Percentiles rank a stretch among this genome's conserved stretches.
Conservation (phyloP, 2,797 vertebrate genomes). For the Sitta carolinensis region DNA sequence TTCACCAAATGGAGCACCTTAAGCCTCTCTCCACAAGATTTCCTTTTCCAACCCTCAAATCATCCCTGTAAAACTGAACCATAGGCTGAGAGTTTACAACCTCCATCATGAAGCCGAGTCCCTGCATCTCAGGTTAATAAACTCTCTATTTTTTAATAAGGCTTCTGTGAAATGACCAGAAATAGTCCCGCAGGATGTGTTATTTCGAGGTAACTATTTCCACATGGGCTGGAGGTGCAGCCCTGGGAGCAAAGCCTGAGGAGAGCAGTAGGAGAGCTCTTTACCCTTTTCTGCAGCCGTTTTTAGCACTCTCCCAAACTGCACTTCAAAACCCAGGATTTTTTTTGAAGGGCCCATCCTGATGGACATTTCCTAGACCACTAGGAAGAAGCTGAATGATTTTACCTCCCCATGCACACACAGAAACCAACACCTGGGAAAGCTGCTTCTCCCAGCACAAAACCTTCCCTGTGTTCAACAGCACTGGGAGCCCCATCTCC, state of each 20-base stretch:
- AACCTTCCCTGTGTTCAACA: not conserved
- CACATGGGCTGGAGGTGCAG: conserved; percentile 57
- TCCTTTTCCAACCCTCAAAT: conserved; percentile 39
- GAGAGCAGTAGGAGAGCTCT: conserved; percentile 19
- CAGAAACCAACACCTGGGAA: not conserved
- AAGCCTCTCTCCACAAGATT: conserved; percentile 48
- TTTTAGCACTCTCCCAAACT: conserved; percentile 73
- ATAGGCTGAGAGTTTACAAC: conserved; percentile 43
- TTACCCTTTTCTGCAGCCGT: conserved; percentile 72
- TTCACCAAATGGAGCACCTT: conserved; percentile 35
- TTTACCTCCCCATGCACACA: not conserved
- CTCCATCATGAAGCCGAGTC: conserved; percentile 36
- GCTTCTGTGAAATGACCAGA: conserved; percentile 59
- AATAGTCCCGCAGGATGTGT: conserved; percentile 40
- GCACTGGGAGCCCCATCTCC: not conserved
- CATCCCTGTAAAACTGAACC: conserved; percentile 50
- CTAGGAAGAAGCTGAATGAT: not conserved
- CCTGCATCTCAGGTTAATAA: conserved; percentile 67
- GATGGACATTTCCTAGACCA: conserved; percentile 58
- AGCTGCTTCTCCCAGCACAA: not conserved
- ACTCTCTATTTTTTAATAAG: conserved; percentile 66
- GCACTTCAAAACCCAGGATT: conserved; percentile 67
- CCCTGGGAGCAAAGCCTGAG: not conserved
- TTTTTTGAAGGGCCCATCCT: conserved; percentile 72
- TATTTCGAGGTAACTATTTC: conserved; percentile 60